Evolutionary conservation across 2,888 invertebrate species (phyloP), one percentile per base, ranked within the genome.

Genomic region (Sphaerophoria rueppellii): DNA sequence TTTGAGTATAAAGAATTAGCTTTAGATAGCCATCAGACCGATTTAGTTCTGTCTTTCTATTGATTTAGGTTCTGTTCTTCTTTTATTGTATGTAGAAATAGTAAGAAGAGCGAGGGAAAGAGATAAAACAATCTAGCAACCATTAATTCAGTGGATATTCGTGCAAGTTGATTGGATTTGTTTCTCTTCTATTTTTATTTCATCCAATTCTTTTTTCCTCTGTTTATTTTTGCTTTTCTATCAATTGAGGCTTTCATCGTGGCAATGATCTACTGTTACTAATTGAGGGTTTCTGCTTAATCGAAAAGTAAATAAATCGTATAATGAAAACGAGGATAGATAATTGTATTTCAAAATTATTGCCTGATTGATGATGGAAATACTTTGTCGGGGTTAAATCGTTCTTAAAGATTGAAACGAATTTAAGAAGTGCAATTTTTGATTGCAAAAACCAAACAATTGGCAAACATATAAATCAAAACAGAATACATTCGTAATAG

Each of bases 121-220:
- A 43, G 6, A 43, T 43, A 9, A 40, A 40, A 40, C 6, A 40
- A 9, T 43, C 43, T 9, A 43, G 43, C n/a, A 7, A 57, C 55
- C 11, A 72, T 50, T 73, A 67, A 73, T 77, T 82, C 67, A 40
- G 40, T 55, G 43, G 61, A 77, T 72, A 77, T 72, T 77, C 72
- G 77, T 77, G 54, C 58, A 60, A 72, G 72, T 76, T 82, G 82
- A 82, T 82, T 82, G 81, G 71, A 71, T 76, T 76, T 67, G n/a
- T 24, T 57, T 75, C 55, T 75, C 55, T 65, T 67, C 55, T 34
- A 48, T 34, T 48, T 63, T 48, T 14, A 48, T 48, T 63, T 48
- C 12, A 48, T 61, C 40, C 35, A 34, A 32, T 12, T 70, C 40
- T 24, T 50, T 40, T n/a, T 61, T 12, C 67, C 63, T 75, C 55